Evolutionary conservation across 2,113 vertebrate species (phyloP).

Genomic region (Thermophis baileyi): DNA sequence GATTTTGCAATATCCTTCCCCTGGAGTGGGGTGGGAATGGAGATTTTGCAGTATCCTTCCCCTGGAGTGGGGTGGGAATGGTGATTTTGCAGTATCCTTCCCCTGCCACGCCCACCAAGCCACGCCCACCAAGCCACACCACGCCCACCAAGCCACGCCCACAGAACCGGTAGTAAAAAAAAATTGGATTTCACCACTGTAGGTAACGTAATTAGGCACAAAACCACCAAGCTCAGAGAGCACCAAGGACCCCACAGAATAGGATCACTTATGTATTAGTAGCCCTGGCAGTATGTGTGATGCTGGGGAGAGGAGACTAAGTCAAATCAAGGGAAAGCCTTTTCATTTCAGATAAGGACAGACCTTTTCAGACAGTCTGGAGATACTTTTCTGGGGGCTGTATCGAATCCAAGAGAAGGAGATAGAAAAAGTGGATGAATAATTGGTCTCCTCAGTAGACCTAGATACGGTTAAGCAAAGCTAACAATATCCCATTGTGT

Average conservation of each 20-base stretch:
- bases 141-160: too few relatives aligned
- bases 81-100: too few relatives aligned
- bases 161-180: too few relatives aligned
- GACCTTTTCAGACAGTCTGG: neutral
- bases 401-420: constrained; percentile 12
- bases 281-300: neutral
- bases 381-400: neutral
- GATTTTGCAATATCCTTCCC: too few relatives aligned
- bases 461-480: constrained; percentile 13
- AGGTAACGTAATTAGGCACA: neutral
- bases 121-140: too few relatives aligned
- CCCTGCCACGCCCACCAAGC: too few relatives aligned
- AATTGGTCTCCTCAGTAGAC: neutral
- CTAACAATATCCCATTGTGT: constrained; percentile 13
- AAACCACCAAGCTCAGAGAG: neutral
- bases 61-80: too few relatives aligned
- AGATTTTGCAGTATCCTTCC: too few relatives aligned
- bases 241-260: neutral
- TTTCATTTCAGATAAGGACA: neutral
- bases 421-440: neutral
- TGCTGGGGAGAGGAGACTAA: neutral
- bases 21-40: too few relatives aligned
- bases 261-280: neutral
- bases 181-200: too few relatives aligned
- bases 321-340: neutral